Evolutionary conservation across 2,113 vertebrate genomes (phyloP).

Genomic region (Anguilla rostrata): DNA sequence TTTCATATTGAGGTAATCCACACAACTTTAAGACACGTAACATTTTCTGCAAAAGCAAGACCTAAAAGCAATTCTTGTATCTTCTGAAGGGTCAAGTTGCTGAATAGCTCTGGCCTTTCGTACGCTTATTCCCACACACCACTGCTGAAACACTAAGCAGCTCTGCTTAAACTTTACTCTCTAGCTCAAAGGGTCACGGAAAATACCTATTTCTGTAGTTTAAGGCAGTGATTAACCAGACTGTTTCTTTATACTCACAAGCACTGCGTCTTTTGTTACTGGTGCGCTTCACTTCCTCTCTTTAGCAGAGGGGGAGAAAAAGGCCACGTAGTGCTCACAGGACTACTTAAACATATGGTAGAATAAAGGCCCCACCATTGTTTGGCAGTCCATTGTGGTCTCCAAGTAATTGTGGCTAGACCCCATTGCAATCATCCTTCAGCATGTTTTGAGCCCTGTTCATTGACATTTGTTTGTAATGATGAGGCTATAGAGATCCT

Average conservation of each 20-base stretch:
- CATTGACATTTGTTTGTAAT: constrained; percentile 57
- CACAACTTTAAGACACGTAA: neutral
- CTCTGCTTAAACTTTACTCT: constrained; percentile 50
- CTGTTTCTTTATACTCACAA: constrained; percentile 57
- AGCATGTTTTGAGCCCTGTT: constrained; percentile 56
- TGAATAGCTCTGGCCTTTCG: constrained; percentile 1
- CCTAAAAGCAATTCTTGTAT: neutral
- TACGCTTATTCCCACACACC: constrained; percentile 38
- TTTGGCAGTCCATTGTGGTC: constrained; percentile 57
- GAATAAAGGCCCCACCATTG: constrained; percentile 60
- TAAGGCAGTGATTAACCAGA: constrained; percentile 67
- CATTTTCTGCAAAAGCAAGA: neutral
- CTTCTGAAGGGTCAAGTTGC: neutral
- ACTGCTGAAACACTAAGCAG: constrained; percentile 41
- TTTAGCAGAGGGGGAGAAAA: constrained; percentile 36
- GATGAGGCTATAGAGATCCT: constrained; percentile 54
- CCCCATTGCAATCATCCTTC: constrained; percentile 61
- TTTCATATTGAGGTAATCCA: neutral
- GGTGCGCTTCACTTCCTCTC: constrained; percentile 63
- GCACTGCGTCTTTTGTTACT: constrained; percentile 61
- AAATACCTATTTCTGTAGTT: constrained; percentile 67
- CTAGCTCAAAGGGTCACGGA: constrained; percentile 57
- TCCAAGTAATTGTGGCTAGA: constrained; percentile 50
- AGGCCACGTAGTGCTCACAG: constrained; percentile 47
- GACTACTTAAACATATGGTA: constrained; percentile 63